Conservation (phyloP, 2,113 vertebrate genomes). For the Poeciliopsis retropinna region DNA sequence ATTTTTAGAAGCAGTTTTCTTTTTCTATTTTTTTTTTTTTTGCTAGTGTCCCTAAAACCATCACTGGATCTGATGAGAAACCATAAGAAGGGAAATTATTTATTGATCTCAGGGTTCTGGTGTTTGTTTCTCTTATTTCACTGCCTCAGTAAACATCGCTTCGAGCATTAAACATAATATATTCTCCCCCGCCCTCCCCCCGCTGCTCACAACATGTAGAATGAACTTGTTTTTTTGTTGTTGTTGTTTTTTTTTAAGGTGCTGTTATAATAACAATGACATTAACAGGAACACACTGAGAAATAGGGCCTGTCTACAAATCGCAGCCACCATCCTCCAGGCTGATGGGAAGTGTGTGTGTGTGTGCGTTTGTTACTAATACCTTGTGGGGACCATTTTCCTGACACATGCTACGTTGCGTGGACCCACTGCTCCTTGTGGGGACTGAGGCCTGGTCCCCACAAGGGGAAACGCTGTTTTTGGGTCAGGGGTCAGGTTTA, state of each 20-base stretch:
- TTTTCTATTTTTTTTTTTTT: neutral
- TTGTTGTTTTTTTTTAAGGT: slow-evolving; percentile 74
- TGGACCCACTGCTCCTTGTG: too few relatives aligned
- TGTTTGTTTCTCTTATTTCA: slow-evolving; percentile 64
- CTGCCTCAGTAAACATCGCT: slow-evolving; percentile 54
- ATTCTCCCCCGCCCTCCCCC: slow-evolving; percentile 24
- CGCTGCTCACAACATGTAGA: slow-evolving; percentile 25
- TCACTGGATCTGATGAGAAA: slow-evolving; percentile 34
- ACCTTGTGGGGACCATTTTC: too few relatives aligned
- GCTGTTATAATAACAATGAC: slow-evolving; percentile 77
- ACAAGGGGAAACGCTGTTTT: too few relatives aligned
- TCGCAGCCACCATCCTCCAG: slow-evolving; percentile 51
- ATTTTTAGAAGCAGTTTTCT: slow-evolving; percentile 28
- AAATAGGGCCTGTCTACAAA: slow-evolving; percentile 65
- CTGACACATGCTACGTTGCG: too few relatives aligned
- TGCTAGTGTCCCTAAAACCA: slow-evolving; percentile 35
- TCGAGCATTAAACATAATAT: slow-evolving; percentile 59
- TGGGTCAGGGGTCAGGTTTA: too few relatives aligned
- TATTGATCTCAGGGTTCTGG: slow-evolving; percentile 63
- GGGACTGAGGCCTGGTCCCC: too few relatives aligned
- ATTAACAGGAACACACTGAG: slow-evolving; percentile 73
- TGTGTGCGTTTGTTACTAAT: too few relatives aligned
- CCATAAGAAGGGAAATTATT: slow-evolving; percentile 71
- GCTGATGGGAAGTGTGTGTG: slow-evolving; percentile 25
- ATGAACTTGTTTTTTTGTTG: slow-evolving; percentile 1